phyloP scores from a whole-genome alignment of 1,140 invertebrate genomes.

The Nasonia vitripennis region DNA sequence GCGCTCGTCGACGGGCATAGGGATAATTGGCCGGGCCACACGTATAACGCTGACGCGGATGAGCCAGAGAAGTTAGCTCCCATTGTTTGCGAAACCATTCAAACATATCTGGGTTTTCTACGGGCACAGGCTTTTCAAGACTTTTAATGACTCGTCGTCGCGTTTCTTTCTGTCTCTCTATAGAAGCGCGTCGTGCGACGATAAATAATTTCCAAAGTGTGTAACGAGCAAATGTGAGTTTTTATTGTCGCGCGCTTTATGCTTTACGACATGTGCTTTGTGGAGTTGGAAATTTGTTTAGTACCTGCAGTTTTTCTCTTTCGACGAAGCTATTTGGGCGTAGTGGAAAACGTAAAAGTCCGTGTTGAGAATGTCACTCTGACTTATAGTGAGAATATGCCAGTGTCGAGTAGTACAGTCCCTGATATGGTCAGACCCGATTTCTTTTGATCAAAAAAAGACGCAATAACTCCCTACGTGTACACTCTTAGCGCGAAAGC shows the following conservation, averaged over 20 bases:
- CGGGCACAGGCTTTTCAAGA: neutral
- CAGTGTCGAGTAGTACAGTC: too few relatives aligned
- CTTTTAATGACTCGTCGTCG: neutral
- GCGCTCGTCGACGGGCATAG: too few relatives aligned
- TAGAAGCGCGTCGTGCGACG: neutral
- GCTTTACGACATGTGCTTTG: neutral
- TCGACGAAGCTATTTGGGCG: neutral
- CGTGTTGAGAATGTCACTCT: too few relatives aligned
- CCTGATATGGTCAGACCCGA: neutral
- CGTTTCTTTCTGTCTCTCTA: neutral
- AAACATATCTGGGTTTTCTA: neutral
- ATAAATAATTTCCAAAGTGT: slow-evolving; percentile 17
- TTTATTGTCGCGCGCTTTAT: neutral
- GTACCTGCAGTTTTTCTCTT: neutral
- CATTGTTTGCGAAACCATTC: slow-evolving; percentile 1
- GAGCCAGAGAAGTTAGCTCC: neutral
- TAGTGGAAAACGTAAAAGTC: neutral
- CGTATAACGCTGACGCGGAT: neutral
- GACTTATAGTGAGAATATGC: too few relatives aligned
- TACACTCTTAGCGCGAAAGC: too few relatives aligned
- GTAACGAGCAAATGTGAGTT: neutral
- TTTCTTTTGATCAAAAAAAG: neutral
- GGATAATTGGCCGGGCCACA: neutral
- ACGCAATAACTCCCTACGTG: neutral
- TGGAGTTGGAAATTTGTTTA: neutral